A percentile compares a stretch with the other conserved stretches of the same genome.
These are phyloP conservation scores for Patella depressa DNA, from an alignment of 2,888 invertebrate species.

Conservation along the genomic window DNA sequence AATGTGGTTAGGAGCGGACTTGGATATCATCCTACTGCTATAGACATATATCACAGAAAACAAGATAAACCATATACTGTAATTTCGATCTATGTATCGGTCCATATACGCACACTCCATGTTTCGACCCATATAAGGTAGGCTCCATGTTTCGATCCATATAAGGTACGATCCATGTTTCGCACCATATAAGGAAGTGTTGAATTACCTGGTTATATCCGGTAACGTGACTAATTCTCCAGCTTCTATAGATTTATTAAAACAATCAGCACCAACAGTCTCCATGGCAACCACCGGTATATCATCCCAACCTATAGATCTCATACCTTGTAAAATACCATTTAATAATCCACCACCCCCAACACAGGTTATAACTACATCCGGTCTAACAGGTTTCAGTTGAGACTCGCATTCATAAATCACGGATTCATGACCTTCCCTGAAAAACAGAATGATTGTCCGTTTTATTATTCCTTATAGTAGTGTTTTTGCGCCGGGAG, in stretches of 20 bases:
- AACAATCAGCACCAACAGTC: conserved; percentile 72
- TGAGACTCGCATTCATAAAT: conserved; percentile 71
- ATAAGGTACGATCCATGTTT: too few relatives aligned
- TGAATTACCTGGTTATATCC: conserved; percentile 69
- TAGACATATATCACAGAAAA: too few relatives aligned
- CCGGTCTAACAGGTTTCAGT: conserved; percentile 65
- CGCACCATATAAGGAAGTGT: not conserved
- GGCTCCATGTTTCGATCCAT: too few relatives aligned
- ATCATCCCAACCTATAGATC: conserved; percentile 70
- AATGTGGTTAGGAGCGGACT: too few relatives aligned
- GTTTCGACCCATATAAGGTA: too few relatives aligned
- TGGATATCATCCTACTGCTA: too few relatives aligned
- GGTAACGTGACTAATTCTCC: conserved; percentile 69
- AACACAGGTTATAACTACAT: conserved; percentile 72
- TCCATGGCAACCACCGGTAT: too few relatives aligned
- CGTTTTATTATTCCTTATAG: too few relatives aligned
- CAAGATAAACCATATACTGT: too few relatives aligned
- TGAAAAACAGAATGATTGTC: conserved; percentile 37
- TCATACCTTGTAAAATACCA: conserved; percentile 68
- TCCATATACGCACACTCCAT: too few relatives aligned
- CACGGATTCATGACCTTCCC: conserved; percentile 72
- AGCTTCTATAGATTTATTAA: conserved; percentile 70
- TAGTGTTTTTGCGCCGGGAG: too few relatives aligned
- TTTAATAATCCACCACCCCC: conserved; percentile 74
- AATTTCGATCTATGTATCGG: too few relatives aligned